Percentiles rank a stretch among this genome's conserved stretches.
Conservation (phyloP, 2,888 invertebrate species). For the Seladonia tumulorum region DNA sequence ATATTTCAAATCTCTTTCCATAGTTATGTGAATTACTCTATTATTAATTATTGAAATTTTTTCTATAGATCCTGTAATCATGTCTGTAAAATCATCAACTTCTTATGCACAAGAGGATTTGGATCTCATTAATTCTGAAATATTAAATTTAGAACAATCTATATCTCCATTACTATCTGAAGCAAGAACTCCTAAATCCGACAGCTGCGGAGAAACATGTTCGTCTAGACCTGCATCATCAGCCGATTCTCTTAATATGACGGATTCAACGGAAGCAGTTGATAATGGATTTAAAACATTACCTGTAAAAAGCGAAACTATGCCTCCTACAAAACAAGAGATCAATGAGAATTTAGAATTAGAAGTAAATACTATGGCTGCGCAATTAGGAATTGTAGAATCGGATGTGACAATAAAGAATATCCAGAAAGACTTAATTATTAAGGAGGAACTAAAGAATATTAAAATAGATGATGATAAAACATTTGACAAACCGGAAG, state of each 20-base stretch:
- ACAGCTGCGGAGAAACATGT: conserved; percentile 68
- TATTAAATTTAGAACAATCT: conserved; percentile 73
- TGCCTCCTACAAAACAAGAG: conserved; percentile 36
- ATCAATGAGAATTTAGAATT: conserved; percentile 52
- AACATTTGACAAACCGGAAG: conserved; percentile 69
- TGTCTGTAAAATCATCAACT: conserved; percentile 76
- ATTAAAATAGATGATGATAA: conserved; percentile 67
- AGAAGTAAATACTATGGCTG: conserved; percentile 63
- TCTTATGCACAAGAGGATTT: conserved; percentile 79
- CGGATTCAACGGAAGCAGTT: conserved; percentile 56
- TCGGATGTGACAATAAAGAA: conserved; percentile 57
- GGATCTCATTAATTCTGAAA: conserved; percentile 77
- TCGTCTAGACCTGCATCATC: conserved; percentile 72
- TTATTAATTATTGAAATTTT: conserved; percentile 21
- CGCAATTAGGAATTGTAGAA: conserved; percentile 70
- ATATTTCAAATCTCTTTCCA: background rate
- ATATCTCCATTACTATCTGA: conserved; percentile 56
- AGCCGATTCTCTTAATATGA: conserved; percentile 67
- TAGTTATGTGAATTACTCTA: background rate
- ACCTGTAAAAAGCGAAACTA: conserved; percentile 47
- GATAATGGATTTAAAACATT: conserved; percentile 60
- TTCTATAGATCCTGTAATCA: conserved; percentile 76
- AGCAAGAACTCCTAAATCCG: conserved; percentile 62
- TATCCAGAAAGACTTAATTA: conserved; percentile 53
- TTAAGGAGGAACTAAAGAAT: conserved; percentile 61